These are phyloP conservation scores for Uromys caudimaculatus DNA, from an alignment of 2,797 vertebrate genomes.

Conservation along the genomic window DNA sequence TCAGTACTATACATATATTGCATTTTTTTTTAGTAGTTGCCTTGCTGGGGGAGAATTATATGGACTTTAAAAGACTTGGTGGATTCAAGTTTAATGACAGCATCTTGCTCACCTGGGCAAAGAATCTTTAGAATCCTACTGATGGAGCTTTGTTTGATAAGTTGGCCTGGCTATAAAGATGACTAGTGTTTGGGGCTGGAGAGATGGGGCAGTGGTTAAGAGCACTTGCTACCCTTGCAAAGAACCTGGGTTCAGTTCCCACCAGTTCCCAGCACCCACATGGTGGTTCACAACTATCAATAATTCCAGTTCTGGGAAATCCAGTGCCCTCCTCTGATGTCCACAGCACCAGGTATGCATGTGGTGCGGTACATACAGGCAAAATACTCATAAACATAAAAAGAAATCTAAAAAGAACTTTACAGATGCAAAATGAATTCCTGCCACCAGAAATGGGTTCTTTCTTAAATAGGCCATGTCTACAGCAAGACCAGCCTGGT, in stretches of 20 bases:
- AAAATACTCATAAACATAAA: neutral
- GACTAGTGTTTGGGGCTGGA: neutral
- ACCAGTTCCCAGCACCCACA: neutral
- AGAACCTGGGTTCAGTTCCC: neutral
- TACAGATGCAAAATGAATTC: neutral
- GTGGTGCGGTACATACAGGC: neutral
- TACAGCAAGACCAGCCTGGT: neutral
- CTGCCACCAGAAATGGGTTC: neutral
- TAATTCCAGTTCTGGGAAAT: neutral
- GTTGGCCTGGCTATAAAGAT: neutral
- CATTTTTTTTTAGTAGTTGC: constrained; percentile 14
- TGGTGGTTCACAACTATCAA: neutral
- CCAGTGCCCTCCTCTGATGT: neutral
- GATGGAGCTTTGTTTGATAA: neutral
- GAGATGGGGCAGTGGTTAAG: neutral
- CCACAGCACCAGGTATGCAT: neutral
- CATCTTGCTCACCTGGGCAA: neutral
- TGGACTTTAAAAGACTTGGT: neutral
- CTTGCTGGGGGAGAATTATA: constrained; percentile 11
- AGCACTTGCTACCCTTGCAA: neutral
- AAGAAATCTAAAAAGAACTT: neutral
- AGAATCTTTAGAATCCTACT: neutral
- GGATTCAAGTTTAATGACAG: neutral
- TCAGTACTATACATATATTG: neutral
- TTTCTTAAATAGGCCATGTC: neutral